phyloP scores from a whole-genome alignment of 2,113 vertebrate genomes.

The Todiramphus saurophagus region DNA sequence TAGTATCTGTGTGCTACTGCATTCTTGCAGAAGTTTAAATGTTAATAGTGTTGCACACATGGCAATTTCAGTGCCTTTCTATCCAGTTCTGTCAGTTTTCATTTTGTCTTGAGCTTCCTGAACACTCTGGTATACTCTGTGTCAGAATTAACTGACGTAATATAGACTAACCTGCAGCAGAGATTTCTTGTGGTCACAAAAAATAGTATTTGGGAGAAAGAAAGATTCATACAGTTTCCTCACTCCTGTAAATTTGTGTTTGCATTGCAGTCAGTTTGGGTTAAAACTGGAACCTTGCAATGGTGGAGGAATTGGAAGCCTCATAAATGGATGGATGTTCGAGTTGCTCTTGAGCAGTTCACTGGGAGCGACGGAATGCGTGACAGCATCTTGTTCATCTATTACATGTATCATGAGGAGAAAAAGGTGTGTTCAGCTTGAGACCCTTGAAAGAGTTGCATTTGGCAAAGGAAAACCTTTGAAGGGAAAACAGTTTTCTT shows the following conservation, averaged over 20 bases:
- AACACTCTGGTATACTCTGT: neutral
- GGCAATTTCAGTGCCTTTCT: neutral
- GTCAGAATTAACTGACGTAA: neutral
- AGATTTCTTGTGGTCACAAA: neutral
- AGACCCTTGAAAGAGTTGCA: neutral
- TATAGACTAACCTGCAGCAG: neutral
- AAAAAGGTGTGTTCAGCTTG: constrained; percentile 84
- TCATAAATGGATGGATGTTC: constrained; percentile 91
- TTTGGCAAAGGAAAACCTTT: neutral
- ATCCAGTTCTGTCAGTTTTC: neutral
- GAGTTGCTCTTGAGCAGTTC: constrained; percentile 94
- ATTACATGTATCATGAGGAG: constrained; percentile 90
- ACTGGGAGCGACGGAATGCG: constrained; percentile 86
- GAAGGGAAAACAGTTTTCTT: neutral
- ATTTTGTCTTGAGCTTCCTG: neutral
- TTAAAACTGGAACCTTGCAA: constrained; percentile 92
- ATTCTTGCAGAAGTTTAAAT: neutral
- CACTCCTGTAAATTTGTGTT: neutral
- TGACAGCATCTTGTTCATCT: constrained; percentile 95
- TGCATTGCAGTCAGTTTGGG: constrained; percentile 90
- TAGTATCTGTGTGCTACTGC: neutral
- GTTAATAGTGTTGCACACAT: fast-evolving
- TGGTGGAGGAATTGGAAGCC: constrained; percentile 98
- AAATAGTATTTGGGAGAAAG: neutral
- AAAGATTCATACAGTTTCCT: neutral